Percentiles rank a stretch among this genome's conserved stretches.
Evolutionary conservation across 2,797 vertebrate genomes (phyloP).

Genomic region (Acanthurus leucopareius): DNA sequence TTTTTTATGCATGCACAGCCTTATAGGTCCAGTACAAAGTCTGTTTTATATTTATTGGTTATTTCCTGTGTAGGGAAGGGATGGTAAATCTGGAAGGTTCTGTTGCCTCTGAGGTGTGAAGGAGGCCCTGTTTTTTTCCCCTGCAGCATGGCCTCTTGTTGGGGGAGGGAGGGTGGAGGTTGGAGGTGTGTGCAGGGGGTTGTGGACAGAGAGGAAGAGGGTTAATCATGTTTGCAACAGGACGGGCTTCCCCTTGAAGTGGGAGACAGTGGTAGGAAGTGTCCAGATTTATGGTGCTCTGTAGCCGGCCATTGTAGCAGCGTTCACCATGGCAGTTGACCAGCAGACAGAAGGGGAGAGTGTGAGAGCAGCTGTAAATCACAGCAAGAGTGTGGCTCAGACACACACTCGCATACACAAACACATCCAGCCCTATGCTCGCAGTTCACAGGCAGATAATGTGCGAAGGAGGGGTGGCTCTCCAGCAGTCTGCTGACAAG

Average conservation of each 20-base stretch:
- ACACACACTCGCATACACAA: slow-evolving; percentile 64
- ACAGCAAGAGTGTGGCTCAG: slow-evolving; percentile 75
- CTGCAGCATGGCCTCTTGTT: slow-evolving; percentile 51
- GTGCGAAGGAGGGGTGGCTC: slow-evolving; percentile 66
- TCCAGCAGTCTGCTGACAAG: slow-evolving; percentile 57
- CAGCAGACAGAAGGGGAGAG: slow-evolving; percentile 78
- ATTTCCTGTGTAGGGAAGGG: slow-evolving; percentile 51
- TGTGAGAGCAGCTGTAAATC: slow-evolving; percentile 82
- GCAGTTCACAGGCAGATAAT: slow-evolving; percentile 64
- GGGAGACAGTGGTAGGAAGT: slow-evolving; percentile 87
- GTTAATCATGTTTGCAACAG: slow-evolving; percentile 85
- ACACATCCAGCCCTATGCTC: slow-evolving; percentile 53
- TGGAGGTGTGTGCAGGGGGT: slow-evolving; percentile 49
- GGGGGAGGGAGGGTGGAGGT: slow-evolving; percentile 36
- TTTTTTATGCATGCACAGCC: not conserved
- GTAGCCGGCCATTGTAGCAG: slow-evolving; percentile 71
- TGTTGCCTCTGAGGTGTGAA: slow-evolving; percentile 67
- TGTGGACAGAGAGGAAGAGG: slow-evolving; percentile 75
- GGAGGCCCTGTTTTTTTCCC: slow-evolving; percentile 47
- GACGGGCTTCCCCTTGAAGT: slow-evolving; percentile 86
- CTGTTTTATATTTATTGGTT: slow-evolving; percentile 33
- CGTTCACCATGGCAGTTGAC: slow-evolving; percentile 81
- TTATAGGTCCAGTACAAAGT: slow-evolving; percentile 13
- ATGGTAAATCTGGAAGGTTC: slow-evolving; percentile 42
- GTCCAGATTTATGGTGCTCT: slow-evolving; percentile 85